A percentile compares a stretch with the other conserved stretches of the same genome.
These are phyloP conservation scores for Sipha flava DNA, from an alignment of 1,140 invertebrate species.

Conservation along the genomic window DNA sequence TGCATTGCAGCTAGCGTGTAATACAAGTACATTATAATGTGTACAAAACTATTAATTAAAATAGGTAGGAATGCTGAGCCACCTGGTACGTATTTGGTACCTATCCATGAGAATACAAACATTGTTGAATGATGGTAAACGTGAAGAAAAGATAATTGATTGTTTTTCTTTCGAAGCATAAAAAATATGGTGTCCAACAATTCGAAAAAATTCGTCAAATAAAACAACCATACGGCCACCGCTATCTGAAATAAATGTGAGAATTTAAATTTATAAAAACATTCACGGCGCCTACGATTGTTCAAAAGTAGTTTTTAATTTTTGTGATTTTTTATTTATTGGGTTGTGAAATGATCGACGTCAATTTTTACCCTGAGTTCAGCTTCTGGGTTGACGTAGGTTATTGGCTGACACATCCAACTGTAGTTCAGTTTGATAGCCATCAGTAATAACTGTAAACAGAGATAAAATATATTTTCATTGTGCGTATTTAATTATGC, in stretches of 20 bases:
- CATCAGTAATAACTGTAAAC: constrained; percentile 59
- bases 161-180: constrained; percentile 77
- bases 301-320: too few relatives aligned
- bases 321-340: too few relatives aligned
- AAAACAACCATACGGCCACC: constrained; percentile 92
- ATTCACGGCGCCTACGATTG: too few relatives aligned
- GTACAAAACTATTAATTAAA: constrained; percentile 84
- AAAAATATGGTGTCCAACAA: constrained; percentile 90
- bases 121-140: constrained; percentile 89
- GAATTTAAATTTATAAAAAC: too few relatives aligned
- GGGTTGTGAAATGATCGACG: neutral
- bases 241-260: constrained; percentile 60
- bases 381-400: constrained; percentile 69
- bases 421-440: constrained; percentile 72
- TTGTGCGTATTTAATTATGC: neutral
- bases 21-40: constrained; percentile 86
- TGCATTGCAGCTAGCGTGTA: constrained; percentile 79
- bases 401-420: constrained; percentile 81
- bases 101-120: constrained; percentile 91
- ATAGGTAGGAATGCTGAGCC: constrained; percentile 80
- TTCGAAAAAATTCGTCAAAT: constrained; percentile 87
- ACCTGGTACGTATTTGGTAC: constrained; percentile 91
- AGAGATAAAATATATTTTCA: neutral
- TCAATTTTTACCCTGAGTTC: constrained; percentile 64
- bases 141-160: constrained; percentile 80